Evolutionary conservation across 35 echinoderm and acorn worm species (phyloP).

Genomic region (Diadema setosum): DNA sequence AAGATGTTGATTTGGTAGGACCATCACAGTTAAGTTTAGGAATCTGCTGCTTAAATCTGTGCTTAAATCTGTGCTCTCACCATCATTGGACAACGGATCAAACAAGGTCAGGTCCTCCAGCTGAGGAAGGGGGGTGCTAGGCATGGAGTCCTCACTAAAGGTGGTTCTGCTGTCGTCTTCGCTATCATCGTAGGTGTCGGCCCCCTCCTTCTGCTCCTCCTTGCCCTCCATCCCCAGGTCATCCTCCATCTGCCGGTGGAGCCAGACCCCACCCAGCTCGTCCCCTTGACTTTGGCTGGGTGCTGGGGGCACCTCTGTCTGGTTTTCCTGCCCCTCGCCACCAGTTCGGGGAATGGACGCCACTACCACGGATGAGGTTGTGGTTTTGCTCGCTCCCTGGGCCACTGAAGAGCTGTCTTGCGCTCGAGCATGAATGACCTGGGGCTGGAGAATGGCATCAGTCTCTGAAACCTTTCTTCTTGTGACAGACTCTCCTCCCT

Average conservation of each 20-base stretch:
- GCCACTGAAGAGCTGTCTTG: too few relatives aligned
- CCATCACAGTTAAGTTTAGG: too few relatives aligned
- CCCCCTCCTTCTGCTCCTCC: conserved; percentile 24
- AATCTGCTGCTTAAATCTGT: too few relatives aligned
- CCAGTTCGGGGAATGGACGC: not conserved
- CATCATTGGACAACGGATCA: conserved; percentile 72
- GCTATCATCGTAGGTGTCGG: conserved; percentile 42
- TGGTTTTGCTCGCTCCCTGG: too few relatives aligned
- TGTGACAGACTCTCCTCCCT: conserved; percentile 65
- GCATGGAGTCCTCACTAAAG: conserved; percentile 90
- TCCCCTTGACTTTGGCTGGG: not conserved
- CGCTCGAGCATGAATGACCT: not conserved
- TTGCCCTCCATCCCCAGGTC: conserved; percentile 18
- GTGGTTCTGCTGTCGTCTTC: conserved; percentile 91
- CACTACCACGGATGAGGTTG: too few relatives aligned
- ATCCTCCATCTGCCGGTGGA: conserved; percentile 86
- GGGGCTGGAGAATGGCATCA: conserved; percentile 34
- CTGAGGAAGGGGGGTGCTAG: conserved; percentile 82
- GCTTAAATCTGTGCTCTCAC: too few relatives aligned
- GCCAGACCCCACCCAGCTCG: conserved; percentile 85
- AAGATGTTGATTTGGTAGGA: too few relatives aligned
- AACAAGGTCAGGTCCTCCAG: conserved; percentile 83
- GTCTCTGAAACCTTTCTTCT: not conserved
- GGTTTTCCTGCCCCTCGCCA: not conserved
- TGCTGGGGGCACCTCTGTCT: not conserved